These are phyloP conservation scores for Lepidocyrtoides sp. DNA, from an alignment of 2,888 invertebrate species.

Conservation along the genomic window DNA sequence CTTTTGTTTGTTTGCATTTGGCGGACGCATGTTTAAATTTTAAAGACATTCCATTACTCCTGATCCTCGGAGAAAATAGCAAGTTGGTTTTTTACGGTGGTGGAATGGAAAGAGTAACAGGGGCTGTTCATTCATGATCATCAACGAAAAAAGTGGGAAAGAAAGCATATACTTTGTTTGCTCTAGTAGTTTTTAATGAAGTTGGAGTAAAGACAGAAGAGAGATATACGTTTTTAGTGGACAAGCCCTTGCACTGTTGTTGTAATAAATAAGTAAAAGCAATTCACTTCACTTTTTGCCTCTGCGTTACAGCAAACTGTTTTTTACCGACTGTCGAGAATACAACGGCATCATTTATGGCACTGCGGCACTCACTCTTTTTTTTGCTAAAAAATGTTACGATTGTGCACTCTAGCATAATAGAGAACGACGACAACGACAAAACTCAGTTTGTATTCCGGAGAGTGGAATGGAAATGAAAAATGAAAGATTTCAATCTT, in stretches of 20 bases:
- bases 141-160: not conserved
- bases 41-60: slow-evolving; percentile 36
- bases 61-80: slow-evolving; percentile 1
- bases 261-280: slow-evolving; percentile 58
- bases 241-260: slow-evolving; percentile 6
- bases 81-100: slow-evolving; percentile 6
- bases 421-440: not conserved
- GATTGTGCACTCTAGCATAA: not conserved
- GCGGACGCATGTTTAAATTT: slow-evolving; percentile 17
- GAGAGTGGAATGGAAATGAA: slow-evolving; percentile 13
- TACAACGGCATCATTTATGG: slow-evolving; percentile 25
- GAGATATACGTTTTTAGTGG: no score
- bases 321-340: not conserved
- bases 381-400: not conserved
- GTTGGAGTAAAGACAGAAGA: no score
- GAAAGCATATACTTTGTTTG: no score
- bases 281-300: slow-evolving; percentile 47
- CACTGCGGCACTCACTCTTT: slow-evolving; percentile 52
- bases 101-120: not conserved
- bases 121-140: not conserved
- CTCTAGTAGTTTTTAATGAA: no score
- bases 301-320: not conserved
- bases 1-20: slow-evolving; percentile 55
- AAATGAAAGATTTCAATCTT: slow-evolving; percentile 58
- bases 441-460: not conserved